Percentiles rank a stretch among this genome's conserved stretches.
phyloP scores from a whole-genome alignment of 2,113 vertebrate species.

The Meles meles region DNA sequence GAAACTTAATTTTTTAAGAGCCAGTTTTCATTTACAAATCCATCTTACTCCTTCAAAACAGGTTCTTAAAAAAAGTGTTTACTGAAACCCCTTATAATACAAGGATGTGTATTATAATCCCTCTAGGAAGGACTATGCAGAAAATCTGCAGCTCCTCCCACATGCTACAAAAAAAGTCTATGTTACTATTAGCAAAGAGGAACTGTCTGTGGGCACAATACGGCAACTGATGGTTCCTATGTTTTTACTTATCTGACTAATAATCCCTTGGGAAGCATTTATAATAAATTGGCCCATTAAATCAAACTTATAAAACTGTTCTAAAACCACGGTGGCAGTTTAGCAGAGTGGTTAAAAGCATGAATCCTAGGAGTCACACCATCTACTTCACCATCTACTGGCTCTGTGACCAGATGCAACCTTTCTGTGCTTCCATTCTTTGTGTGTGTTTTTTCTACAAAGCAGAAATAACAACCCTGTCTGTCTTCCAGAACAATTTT shows the following conservation, averaged over 20 bases:
- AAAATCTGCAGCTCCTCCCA: background rate
- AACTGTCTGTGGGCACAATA: background rate
- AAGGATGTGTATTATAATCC: background rate
- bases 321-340: background rate
- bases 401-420: background rate
- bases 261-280: background rate
- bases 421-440: background rate
- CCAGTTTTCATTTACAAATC: slow-evolving; percentile 29
- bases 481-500: background rate
- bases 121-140: background rate
- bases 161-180: background rate
- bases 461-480: background rate
- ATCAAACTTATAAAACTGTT: background rate
- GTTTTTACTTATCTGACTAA: background rate
- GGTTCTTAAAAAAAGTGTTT: background rate
- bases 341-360: background rate
- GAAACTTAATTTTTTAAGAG: background rate
- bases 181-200: background rate
- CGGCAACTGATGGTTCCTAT: background rate
- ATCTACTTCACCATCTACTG: background rate
- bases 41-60: background rate
- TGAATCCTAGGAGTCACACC: background rate
- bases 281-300: background rate
- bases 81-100: background rate
- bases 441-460: background rate